Evolutionary conservation across 2,797 vertebrate species (phyloP).

Genomic region (Pseudochirops corinnae): DNA sequence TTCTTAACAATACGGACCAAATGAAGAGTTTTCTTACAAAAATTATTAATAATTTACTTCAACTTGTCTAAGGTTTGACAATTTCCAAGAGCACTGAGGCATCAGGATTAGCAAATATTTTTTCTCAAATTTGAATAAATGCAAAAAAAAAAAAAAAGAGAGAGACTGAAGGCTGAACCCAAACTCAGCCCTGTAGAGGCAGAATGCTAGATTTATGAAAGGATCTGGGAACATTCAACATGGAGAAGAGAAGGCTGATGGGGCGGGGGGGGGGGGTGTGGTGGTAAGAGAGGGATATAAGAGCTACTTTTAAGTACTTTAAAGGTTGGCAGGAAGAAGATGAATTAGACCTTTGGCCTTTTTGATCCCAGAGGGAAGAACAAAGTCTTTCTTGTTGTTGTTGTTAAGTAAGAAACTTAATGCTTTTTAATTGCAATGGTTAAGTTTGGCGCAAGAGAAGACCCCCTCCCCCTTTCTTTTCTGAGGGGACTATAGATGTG

Average conservation of each 20-base stretch:
- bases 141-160: too few relatives aligned
- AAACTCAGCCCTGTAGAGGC: not conserved
- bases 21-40: not conserved
- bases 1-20: not conserved
- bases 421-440: not conserved
- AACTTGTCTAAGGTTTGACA: not conserved
- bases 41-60: not conserved
- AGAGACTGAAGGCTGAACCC: not conserved
- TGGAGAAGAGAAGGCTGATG: not conserved
- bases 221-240: not conserved
- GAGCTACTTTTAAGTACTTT: too few relatives aligned
- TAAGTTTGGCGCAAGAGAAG: not conserved
- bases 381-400: not conserved
- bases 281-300: not conserved
- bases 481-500: not conserved
- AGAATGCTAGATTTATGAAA: not conserved
- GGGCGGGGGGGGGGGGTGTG: not conserved
- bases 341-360: not conserved
- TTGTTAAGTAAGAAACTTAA: not conserved
- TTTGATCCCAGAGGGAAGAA: not conserved
- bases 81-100: not conserved
- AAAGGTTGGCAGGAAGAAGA: not conserved
- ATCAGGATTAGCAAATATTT: not conserved
- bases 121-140: not conserved
- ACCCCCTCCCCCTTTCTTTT: not conserved